phyloP scores from a whole-genome alignment of 64 coral and sea anemone species.

The Actinia equina region DNA sequence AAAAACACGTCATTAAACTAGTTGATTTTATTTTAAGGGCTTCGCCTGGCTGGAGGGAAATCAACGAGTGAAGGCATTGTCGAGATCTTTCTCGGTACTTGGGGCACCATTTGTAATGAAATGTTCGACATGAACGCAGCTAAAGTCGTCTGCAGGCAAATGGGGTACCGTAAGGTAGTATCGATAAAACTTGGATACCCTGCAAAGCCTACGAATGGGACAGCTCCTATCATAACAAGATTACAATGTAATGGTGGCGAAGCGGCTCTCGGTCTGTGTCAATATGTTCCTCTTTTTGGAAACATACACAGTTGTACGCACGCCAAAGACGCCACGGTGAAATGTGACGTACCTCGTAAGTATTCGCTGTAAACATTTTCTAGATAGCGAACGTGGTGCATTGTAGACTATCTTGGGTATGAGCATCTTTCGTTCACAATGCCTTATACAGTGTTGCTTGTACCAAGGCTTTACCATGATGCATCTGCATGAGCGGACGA shows the following conservation, averaged over 20 bases:
- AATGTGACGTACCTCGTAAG: not conserved
- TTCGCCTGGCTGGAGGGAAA: not conserved
- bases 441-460: too few relatives aligned
- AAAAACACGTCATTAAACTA: too few relatives aligned
- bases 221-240: not conserved
- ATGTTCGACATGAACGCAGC: not conserved
- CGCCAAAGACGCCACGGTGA: not conserved
- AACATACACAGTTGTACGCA: not conserved
- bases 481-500: too few relatives aligned
- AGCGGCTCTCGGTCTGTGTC: not conserved
- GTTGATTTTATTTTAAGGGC: not conserved
- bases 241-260: slow-evolving; percentile 14
- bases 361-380: not conserved
- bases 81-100: not conserved
- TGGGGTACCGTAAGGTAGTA: not conserved
- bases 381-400: too few relatives aligned
- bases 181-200: not conserved
- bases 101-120: slow-evolving; percentile 32
- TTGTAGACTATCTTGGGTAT: too few relatives aligned
- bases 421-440: too few relatives aligned
- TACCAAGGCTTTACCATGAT: too few relatives aligned
- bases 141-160: not conserved
- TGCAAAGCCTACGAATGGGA: not conserved
- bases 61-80: not conserved
- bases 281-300: not conserved